A percentile compares a stretch with the other conserved stretches of the same genome.
Evolutionary conservation across 2,888 invertebrate species (phyloP).

Genomic region (Drosophila prostipennis): DNA sequence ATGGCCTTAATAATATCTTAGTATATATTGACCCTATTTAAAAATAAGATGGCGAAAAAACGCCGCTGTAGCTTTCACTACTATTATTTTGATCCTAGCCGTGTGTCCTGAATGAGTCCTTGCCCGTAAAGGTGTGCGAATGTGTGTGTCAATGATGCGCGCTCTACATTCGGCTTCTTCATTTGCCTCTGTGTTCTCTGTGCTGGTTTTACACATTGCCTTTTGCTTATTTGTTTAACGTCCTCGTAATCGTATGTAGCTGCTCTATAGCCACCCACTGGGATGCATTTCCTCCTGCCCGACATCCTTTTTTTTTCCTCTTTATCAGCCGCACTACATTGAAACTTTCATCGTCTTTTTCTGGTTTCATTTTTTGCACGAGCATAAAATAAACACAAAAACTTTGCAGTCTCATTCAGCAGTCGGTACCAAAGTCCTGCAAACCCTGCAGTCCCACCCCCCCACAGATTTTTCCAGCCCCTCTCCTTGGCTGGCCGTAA

Average conservation of each 20-base stretch:
- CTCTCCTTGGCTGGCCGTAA: conserved; percentile 44
- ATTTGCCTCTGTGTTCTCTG: conserved; percentile 59
- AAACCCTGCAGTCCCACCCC: not conserved
- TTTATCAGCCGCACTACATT: conserved; percentile 46
- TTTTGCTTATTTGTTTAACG: conserved; percentile 67
- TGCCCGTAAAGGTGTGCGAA: not conserved
- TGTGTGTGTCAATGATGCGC: conserved; percentile 46
- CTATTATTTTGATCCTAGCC: conserved; percentile 5
- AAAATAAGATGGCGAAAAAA: no score
- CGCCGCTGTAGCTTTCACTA: not conserved
- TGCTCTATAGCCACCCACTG: conserved; percentile 46
- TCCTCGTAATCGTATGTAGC: conserved; percentile 52
- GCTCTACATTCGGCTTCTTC: conserved; percentile 68
- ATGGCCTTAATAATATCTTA: no score
- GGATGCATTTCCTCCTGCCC: conserved; percentile 32
- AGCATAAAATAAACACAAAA: conserved; percentile 71
- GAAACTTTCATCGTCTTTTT: conserved; percentile 41
- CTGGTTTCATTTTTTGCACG: conserved; percentile 35
- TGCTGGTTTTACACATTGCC: conserved; percentile 61
- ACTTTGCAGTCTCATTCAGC: conserved; percentile 69
- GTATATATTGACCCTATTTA: no score
- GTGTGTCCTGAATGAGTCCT: conserved; percentile 35
- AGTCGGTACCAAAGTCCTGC: conserved; percentile 21
- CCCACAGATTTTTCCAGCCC: not conserved
- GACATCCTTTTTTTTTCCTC: conserved; percentile 19